A percentile compares a stretch with the other conserved stretches of the same genome.
Conservation (phyloP, 53 echinoderm and acorn worm genomes). For the Paracentrotus lividus region DNA sequence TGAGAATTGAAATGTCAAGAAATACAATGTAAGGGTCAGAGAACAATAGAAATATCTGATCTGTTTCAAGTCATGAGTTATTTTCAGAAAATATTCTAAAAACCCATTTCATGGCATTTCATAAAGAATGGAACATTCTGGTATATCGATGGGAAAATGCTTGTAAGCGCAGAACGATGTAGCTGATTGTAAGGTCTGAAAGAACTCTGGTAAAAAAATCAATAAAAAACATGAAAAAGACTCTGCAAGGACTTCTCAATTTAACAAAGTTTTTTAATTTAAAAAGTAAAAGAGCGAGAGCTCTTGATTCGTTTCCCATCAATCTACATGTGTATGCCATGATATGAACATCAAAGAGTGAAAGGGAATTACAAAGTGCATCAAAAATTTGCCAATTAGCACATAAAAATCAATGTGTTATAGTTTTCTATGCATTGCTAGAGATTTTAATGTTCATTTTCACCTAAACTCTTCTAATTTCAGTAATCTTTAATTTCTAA, state of each 20-base stretch:
- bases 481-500: not conserved
- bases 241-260: too few relatives aligned
- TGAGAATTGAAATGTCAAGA: not conserved
- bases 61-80: not conserved
- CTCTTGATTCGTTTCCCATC: too few relatives aligned
- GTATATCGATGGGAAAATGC: not conserved
- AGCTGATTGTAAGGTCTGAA: not conserved
- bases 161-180: not conserved
- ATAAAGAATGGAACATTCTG: not conserved
- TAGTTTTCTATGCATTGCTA: too few relatives aligned
- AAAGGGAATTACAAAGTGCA: too few relatives aligned
- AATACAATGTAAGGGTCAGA: not conserved
- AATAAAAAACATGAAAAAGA: not conserved
- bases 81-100: not conserved
- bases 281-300: too few relatives aligned
- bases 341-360: too few relatives aligned
- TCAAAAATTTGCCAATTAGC: too few relatives aligned
- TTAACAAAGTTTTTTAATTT: too few relatives aligned
- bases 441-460: too few relatives aligned
- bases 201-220: not conserved
- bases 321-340: too few relatives aligned
- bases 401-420: too few relatives aligned
- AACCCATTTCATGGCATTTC: not conserved
- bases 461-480: not conserved
- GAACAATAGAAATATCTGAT: not conserved